Evolutionary conservation across 2,113 vertebrate genomes (phyloP).

Genomic region (Myiagra hebetior): DNA sequence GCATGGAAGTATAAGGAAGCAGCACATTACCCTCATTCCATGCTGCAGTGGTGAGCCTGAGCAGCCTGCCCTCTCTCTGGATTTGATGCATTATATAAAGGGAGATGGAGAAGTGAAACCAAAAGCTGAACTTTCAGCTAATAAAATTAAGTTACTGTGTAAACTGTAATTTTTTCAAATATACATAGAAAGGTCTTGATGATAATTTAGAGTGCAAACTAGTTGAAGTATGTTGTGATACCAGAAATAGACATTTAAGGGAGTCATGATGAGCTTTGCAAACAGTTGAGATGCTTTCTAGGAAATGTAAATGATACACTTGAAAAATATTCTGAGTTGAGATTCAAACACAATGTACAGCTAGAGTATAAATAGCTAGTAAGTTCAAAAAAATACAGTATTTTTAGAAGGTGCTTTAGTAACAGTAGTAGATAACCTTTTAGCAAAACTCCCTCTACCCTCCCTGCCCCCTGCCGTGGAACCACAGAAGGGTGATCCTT

Average conservation of each 20-base stretch:
- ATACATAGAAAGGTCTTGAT: not conserved
- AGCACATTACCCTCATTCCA: not conserved
- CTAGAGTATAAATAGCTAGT: not conserved
- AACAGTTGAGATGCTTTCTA: conserved; percentile 1
- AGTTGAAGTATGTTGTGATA: not conserved
- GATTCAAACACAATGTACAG: not conserved
- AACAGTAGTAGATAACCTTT: not conserved
- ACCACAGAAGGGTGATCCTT: not conserved
- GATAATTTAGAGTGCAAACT: not conserved
- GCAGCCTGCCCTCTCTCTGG: not conserved
- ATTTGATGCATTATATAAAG: not conserved
- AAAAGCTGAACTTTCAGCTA: not conserved
- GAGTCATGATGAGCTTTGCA: not conserved
- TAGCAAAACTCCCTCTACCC: not conserved
- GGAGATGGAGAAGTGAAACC: not conserved
- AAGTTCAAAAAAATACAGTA: not conserved
- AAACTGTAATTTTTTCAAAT: not conserved
- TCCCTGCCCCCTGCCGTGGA: not conserved
- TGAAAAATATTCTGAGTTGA: not conserved
- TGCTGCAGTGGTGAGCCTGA: not conserved
- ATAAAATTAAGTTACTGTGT: not conserved
- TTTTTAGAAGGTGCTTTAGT: not conserved
- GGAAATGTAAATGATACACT: not conserved
- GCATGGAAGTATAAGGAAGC: not conserved
- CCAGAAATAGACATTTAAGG: not conserved